Evolutionary conservation across 2,888 invertebrate genomes (phyloP).

Genomic region (Cotesia congregata): DNA sequence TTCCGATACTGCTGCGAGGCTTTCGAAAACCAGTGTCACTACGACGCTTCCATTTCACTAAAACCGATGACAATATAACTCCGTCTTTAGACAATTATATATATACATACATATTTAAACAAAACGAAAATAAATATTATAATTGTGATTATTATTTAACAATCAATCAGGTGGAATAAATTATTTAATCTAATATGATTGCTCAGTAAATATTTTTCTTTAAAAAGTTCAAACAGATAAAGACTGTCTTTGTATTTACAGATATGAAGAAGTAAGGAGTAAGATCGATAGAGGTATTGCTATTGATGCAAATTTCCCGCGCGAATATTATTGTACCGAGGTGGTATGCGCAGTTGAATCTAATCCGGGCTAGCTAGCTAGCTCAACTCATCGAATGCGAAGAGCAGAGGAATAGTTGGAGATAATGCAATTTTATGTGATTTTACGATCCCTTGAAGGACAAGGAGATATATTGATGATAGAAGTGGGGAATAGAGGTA

Average conservation of each 20-base stretch:
- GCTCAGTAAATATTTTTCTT: neutral
- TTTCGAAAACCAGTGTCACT: slow-evolving; percentile 30
- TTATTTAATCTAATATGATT: neutral
- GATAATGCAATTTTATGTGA: slow-evolving; percentile 39
- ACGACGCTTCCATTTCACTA: slow-evolving; percentile 23
- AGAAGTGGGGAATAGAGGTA: slow-evolving; percentile 20
- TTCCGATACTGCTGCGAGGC: slow-evolving; percentile 55
- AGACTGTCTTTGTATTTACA: neutral
- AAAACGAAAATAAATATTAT: neutral
- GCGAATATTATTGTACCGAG: neutral
- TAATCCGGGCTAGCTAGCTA: neutral
- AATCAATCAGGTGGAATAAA: neutral
- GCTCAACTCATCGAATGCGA: neutral
- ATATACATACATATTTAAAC: neutral
- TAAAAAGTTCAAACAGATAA: neutral
- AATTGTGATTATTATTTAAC: neutral
- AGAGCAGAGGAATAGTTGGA: slow-evolving; percentile 14
- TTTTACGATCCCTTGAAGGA: slow-evolving; percentile 36
- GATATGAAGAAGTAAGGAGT: neutral
- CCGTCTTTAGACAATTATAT: neutral
- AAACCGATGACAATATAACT: slow-evolving; percentile 10
- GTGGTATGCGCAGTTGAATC: neutral
- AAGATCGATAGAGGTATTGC: neutral
- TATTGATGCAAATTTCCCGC: slow-evolving; percentile 21
- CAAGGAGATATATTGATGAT: slow-evolving; percentile 20